These are phyloP conservation scores for Tipula lateralis DNA, from an alignment of 2,888 invertebrate species.

Conservation along the genomic window DNA sequence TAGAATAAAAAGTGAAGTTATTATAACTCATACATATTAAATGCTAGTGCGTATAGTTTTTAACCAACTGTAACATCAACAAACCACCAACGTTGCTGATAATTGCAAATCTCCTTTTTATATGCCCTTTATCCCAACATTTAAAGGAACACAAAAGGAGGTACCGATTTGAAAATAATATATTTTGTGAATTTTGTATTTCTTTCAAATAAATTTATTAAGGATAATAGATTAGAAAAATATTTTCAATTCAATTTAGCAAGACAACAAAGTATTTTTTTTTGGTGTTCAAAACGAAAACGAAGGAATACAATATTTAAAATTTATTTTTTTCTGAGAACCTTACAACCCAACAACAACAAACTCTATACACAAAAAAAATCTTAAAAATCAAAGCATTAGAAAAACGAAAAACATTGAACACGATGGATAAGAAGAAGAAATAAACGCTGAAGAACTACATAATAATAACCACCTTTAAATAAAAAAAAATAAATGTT, in stretches of 20 bases:
- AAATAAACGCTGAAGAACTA: neutral
- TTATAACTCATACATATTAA: neutral
- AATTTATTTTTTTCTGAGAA: constrained; percentile 12
- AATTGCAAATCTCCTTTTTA: neutral
- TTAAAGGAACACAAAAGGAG: neutral
- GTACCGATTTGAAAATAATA: neutral
- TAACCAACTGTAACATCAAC: neutral
- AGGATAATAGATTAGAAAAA: neutral
- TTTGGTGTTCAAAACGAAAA: neutral
- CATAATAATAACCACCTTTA: constrained; percentile 24
- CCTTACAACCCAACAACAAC: neutral
- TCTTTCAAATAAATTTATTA: neutral
- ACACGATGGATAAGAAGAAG: neutral
- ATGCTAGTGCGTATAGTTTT: neutral
- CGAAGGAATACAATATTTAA: neutral
- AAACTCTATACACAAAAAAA: neutral
- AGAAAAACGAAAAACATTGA: constrained; percentile 1
- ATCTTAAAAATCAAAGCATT: constrained; percentile 19
- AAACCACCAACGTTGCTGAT: neutral
- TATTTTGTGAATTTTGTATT: neutral
- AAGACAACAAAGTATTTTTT: neutral
- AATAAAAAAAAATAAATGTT: neutral
- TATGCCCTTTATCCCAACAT: neutral
- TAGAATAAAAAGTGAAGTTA: neutral
- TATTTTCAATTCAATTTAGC: neutral